These are phyloP conservation scores for Micrasema longulum DNA, from an alignment of 1,140 invertebrate species.

Conservation along the genomic window DNA sequence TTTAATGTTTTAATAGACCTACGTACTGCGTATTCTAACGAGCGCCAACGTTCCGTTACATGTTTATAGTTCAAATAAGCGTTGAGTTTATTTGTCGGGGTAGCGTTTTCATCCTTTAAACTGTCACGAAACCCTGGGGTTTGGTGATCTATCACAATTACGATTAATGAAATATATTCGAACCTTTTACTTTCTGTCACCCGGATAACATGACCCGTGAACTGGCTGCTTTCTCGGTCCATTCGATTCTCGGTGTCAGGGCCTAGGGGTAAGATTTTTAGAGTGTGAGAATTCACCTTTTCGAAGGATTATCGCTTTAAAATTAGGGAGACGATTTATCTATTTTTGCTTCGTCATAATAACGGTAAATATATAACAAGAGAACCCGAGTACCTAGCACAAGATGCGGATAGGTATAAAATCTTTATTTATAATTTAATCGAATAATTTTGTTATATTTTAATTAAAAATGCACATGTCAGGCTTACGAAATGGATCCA, in stretches of 20 bases:
- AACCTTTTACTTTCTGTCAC: slow-evolving; percentile 48
- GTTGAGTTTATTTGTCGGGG: slow-evolving; percentile 1
- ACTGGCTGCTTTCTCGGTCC: slow-evolving; percentile 6
- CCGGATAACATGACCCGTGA: slow-evolving; percentile 28
- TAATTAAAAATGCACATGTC: too few relatives aligned
- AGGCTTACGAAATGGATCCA: too few relatives aligned
- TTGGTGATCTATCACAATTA: slow-evolving; percentile 54
- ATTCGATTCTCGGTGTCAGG: slow-evolving; percentile 6
- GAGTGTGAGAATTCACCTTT: slow-evolving; percentile 52
- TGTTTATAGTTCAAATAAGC: too few relatives aligned
- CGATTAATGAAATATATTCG: slow-evolving; percentile 54
- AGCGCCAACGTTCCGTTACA: too few relatives aligned
- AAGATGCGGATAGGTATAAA: too few relatives aligned
- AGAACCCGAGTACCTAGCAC: too few relatives aligned
- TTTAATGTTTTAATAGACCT: too few relatives aligned
- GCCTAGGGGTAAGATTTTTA: background rate
- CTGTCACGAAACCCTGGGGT: slow-evolving; percentile 45
- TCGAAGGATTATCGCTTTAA: slow-evolving; percentile 49
- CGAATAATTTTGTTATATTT: too few relatives aligned
- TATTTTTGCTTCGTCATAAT: slow-evolving; percentile 26
- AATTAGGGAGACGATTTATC: slow-evolving; percentile 32
- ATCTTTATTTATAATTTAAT: too few relatives aligned
- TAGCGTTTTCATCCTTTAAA: slow-evolving; percentile 34
- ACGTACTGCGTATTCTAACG: too few relatives aligned
- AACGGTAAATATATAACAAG: too few relatives aligned